Evolutionary conservation across 2,888 invertebrate species (phyloP).

Genomic region (Tetrapedia diversipes): DNA sequence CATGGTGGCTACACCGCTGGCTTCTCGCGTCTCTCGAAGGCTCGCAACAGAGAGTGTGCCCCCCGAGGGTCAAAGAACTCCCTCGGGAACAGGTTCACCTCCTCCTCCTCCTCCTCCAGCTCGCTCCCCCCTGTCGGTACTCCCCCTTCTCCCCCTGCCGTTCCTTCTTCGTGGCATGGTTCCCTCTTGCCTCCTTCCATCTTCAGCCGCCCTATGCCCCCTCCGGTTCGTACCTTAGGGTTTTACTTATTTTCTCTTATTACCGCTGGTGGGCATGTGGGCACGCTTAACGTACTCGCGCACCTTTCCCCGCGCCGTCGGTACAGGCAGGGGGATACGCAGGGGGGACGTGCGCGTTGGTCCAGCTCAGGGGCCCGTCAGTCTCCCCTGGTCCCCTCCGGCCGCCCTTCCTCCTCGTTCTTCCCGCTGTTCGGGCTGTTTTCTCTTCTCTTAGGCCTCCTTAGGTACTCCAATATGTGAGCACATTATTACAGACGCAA

Average conservation of each 20-base stretch:
- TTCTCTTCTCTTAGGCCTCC: constrained; percentile 46
- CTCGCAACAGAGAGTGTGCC: constrained; percentile 68
- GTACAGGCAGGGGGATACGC: neutral
- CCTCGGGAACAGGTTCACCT: constrained; percentile 83
- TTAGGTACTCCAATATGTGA: constrained; percentile 74
- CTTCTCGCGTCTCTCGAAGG: constrained; percentile 74
- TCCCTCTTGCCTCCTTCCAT: constrained; percentile 72
- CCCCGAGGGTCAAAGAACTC: constrained; percentile 83
- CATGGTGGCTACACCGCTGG: constrained; percentile 78
- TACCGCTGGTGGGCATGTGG: constrained; percentile 72
- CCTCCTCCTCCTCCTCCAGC: constrained; percentile 73
- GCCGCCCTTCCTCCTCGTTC: constrained; percentile 39
- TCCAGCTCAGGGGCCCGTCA: constrained; percentile 60
- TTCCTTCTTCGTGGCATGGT: constrained; percentile 70
- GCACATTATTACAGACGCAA: constrained; percentile 71
- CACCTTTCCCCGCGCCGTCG: constrained; percentile 1
- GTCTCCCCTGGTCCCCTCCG: constrained; percentile 43
- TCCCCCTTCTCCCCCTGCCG: constrained; percentile 52
- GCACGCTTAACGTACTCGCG: constrained; percentile 64
- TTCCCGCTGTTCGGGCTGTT: constrained; percentile 8
- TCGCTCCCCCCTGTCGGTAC: constrained; percentile 19
- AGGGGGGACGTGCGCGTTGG: constrained; percentile 31
- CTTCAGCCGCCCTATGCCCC: constrained; percentile 76
- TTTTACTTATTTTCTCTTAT: constrained; percentile 80
- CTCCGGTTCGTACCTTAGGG: constrained; percentile 77